Percentiles rank a stretch among this genome's conserved stretches.
Conservation (phyloP, 1,140 invertebrate species). For the Eriocheir sinensis region DNA sequence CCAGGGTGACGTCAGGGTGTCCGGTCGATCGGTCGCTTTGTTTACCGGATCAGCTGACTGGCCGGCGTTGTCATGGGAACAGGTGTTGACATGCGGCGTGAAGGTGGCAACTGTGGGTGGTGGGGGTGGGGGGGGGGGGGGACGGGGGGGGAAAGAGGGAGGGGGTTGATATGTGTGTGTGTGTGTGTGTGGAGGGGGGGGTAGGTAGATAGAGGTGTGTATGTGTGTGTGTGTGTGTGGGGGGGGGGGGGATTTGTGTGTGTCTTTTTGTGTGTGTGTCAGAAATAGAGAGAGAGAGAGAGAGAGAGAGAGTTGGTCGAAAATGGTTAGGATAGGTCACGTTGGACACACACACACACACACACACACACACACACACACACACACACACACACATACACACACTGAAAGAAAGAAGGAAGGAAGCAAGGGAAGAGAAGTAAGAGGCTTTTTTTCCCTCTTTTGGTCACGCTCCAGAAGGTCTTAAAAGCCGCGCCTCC, state of each 20-base stretch:
- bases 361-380: too few species aligned
- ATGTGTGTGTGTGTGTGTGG: background rate
- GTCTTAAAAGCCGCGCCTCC: too few species aligned
- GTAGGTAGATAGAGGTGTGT: background rate
- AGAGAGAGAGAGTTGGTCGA: too few species aligned
- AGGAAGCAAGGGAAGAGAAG: background rate
- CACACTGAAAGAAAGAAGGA: too few species aligned
- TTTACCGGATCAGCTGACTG: background rate
- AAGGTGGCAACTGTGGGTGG: background rate
- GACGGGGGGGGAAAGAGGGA: too few species aligned
- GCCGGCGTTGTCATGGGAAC: background rate
- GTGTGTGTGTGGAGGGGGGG: background rate
- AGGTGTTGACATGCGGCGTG: background rate
- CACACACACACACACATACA: too few species aligned
- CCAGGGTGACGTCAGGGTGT: background rate
- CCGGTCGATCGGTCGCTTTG: conserved; percentile 1
- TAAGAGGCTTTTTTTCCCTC: too few species aligned
- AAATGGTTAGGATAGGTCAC: too few species aligned
- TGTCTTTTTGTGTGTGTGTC: background rate
- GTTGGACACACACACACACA: too few species aligned
- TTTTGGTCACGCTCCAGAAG: too few species aligned
- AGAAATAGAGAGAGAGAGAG: background rate
- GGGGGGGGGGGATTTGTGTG: background rate
- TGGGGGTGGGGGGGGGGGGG: background rate
- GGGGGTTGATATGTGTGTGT: background rate